Evolutionary conservation across 2,113 vertebrate species (phyloP), one percentile per base, ranked within the genome.

Genomic region (Ceyx melanurus): DNA sequence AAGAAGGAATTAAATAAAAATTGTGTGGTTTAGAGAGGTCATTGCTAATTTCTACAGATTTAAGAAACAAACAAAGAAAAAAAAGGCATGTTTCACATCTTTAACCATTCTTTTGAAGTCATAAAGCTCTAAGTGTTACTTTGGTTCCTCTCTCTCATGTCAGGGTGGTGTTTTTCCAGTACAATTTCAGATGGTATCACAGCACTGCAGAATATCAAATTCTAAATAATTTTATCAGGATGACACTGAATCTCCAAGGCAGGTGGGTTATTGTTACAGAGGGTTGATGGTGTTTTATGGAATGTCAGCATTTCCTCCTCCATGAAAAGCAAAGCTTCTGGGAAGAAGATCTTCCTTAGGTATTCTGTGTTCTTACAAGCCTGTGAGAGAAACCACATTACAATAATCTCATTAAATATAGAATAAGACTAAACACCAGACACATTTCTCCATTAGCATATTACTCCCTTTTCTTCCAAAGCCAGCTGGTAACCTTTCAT

Each of bases 341-440:
- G 77, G 48, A 82, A 54, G 21, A 57, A 68, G 23, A 22, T 80
- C 86, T 66, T 90, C 80, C 35, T 90, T 60, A 48, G 11, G 42
- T 82, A 65, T 83, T 93, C 28, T 62, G 56, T 61, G 18, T 37
- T 92, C 40, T 79, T 92, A 71, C 7, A 54, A 89, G 58, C 40
- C 89, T 51, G 58, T 88, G 50, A 87, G 43, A 94, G 56, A 17
- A 95, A 29, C 40, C 73, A 43, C 28, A 78, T 88, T 94, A 78
- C 84, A 96, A 88, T 79, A 95, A 95, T 88, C 73, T 96, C 65
- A 96, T 95, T 97, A 95, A 97, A 94, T 90, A 93, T 42, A 85
- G 75, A 96, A 89, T 90, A 95, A 73, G 12, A 89, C 64, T 95
- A 96, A 97, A 94, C 40, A 94, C 66, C 25, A 88, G 72, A 76